A percentile compares a stretch with the other conserved stretches of the same genome.
phyloP scores from a whole-genome alignment of 2,797 vertebrate species.

The Dromococcyx pavoninus region DNA sequence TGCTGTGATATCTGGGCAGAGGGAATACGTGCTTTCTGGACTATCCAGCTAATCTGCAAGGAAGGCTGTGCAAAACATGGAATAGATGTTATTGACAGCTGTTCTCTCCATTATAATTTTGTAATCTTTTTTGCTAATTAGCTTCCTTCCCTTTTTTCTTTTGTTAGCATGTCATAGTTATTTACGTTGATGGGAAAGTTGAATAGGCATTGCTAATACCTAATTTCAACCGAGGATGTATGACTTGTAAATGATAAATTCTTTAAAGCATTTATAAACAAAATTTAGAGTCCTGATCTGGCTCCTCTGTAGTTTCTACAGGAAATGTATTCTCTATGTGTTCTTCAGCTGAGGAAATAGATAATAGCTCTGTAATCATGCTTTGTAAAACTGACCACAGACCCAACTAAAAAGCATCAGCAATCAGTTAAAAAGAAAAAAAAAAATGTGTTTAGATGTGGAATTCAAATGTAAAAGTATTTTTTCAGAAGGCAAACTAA shows the following conservation, averaged over 20 bases:
- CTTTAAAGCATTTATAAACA: neutral
- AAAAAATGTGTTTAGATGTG: neutral
- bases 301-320: neutral
- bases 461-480: neutral
- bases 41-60: slow-evolving; percentile 5
- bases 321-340: neutral
- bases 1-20: neutral
- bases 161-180: neutral
- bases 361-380: neutral
- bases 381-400: neutral
- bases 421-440: neutral
- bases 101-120: neutral
- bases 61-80: neutral
- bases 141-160: neutral
- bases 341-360: neutral
- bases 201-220: neutral
- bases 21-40: neutral
- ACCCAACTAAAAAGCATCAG: neutral
- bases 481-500: neutral
- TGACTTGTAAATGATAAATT: neutral
- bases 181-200: neutral
- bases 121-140: neutral
- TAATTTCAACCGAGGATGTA: neutral
- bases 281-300: neutral
- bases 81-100: neutral